These are phyloP conservation scores for Halcyon badia DNA, from an alignment of 2,797 vertebrate genomes.

Conservation along the genomic window DNA sequence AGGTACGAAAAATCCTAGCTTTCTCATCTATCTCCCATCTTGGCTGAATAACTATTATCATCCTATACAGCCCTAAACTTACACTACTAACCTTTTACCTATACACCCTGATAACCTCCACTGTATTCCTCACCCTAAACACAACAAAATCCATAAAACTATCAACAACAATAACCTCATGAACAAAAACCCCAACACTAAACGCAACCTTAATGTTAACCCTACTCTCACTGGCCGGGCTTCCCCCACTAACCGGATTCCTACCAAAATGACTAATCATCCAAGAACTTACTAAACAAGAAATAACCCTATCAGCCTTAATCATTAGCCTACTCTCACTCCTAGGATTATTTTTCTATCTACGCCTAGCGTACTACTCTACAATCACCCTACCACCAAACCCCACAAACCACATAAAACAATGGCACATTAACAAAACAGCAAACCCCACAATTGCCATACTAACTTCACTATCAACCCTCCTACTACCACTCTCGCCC, in stretches of 20 bases:
- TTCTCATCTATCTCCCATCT: not conserved
- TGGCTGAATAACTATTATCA: not conserved
- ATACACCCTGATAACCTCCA: accelerated
- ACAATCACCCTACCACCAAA: not conserved
- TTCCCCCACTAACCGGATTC: accelerated
- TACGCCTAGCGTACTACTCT: not conserved
- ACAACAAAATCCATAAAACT: not conserved
- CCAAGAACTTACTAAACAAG: not conserved
- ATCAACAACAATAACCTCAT: accelerated
- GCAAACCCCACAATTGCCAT: not conserved
- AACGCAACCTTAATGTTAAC: not conserved
- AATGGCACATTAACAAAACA: not conserved
- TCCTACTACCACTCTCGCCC: not conserved
- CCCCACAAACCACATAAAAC: not conserved
- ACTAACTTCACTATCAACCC: not conserved
- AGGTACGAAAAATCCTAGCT: not conserved
- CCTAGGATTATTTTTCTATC: not conserved
- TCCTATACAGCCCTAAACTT: not conserved
- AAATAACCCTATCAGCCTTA: not conserved
- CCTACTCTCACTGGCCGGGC: accelerated
- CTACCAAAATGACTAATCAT: accelerated
- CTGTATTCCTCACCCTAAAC: accelerated
- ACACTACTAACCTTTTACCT: not conserved
- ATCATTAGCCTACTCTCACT: not conserved
- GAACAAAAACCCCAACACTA: accelerated